phyloP scores from a whole-genome alignment of 1,140 invertebrate genomes.

The Aphelinus certus region DNA sequence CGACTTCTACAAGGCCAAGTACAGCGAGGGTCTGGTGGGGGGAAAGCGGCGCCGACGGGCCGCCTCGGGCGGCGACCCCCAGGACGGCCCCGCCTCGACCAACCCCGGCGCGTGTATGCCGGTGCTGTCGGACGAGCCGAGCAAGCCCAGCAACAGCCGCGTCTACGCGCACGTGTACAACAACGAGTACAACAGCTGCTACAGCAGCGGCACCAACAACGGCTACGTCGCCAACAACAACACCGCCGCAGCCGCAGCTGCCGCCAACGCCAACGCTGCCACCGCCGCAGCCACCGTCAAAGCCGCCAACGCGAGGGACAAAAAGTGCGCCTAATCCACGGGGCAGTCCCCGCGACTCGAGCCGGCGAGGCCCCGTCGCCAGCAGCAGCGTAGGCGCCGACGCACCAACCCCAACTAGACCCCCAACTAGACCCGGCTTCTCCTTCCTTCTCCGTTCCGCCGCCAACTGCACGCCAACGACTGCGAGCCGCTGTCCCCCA shows the following conservation, averaged over 20 bases:
- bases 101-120: constrained; percentile 70
- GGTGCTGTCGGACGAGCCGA: constrained; percentile 65
- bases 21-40: constrained; percentile 58
- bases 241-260: no score
- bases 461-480: no score
- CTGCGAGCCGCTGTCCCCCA: no score
- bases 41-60: constrained; percentile 45
- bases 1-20: constrained; percentile 92
- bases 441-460: no score
- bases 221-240: constrained; percentile 70
- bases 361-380: not conserved
- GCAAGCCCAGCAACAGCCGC: not conserved
- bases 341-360: not conserved
- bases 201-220: constrained; percentile 74
- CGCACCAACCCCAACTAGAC: not conserved
- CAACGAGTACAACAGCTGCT: constrained; percentile 72
- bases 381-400: not conserved
- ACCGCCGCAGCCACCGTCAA: no score
- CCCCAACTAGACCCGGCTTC: no score
- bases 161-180: constrained; percentile 70
- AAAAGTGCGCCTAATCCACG: constrained; percentile 58
- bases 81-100: constrained; percentile 42
- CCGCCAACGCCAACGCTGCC: no score
- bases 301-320: constrained; percentile 34
- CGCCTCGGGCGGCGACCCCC: constrained; percentile 54